phyloP scores from a whole-genome alignment of 2,888 invertebrate species.

The Proisotoma minuta region DNA sequence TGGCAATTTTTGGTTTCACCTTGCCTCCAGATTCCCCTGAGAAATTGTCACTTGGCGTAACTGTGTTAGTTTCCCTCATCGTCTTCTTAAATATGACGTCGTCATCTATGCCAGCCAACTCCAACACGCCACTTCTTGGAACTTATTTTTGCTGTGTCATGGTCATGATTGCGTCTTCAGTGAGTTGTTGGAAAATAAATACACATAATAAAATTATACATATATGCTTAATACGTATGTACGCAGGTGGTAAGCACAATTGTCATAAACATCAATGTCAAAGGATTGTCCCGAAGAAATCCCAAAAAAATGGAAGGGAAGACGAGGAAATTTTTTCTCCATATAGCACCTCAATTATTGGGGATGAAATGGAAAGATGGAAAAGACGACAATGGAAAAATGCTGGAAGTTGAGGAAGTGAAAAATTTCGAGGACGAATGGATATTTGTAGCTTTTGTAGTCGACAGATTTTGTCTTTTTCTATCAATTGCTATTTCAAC shows the following conservation, averaged over 20 bases:
- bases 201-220: too few relatives aligned
- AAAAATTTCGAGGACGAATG: too few relatives aligned
- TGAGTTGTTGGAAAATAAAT: too few relatives aligned
- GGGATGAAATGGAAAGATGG: not conserved
- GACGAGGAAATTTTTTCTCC: not conserved
- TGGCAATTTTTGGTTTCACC: not conserved
- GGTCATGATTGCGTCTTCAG: not conserved
- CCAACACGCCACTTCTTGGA: not conserved
- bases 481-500: too few relatives aligned
- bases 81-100: not conserved
- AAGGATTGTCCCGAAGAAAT: not conserved
- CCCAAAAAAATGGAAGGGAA: not conserved
- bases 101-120: not conserved
- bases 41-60: not conserved
- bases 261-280: not conserved
- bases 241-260: not conserved
- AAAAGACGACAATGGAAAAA: too few relatives aligned
- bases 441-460: too few relatives aligned
- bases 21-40: not conserved
- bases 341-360: not conserved
- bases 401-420: too few relatives aligned
- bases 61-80: not conserved
- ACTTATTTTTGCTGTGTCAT: conserved; percentile 1
- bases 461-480: too few relatives aligned
- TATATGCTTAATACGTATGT: too few relatives aligned